These are phyloP conservation scores for Aphelocoma californica DNA, from an alignment of 2,797 vertebrate species.

Conservation along the genomic window DNA sequence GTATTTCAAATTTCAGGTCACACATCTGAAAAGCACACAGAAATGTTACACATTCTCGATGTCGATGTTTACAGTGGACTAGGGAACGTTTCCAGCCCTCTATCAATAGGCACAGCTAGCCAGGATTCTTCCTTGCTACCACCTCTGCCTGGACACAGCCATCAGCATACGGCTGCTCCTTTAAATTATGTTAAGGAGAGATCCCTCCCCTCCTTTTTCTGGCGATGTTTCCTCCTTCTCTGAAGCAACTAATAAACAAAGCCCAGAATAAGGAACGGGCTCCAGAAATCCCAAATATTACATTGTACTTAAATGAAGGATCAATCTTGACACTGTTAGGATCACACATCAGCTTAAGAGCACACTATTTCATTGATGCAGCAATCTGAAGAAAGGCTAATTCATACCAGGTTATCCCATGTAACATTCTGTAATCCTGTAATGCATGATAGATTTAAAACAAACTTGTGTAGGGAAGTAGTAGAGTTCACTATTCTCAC, in stretches of 20 bases:
- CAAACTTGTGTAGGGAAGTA: not conserved
- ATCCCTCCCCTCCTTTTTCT: not conserved
- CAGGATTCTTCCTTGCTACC: not conserved
- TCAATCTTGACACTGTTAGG: not conserved
- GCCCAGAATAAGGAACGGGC: not conserved
- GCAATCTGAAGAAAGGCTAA: not conserved
- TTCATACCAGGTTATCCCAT: not conserved
- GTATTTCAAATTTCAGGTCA: not conserved
- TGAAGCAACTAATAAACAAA: not conserved
- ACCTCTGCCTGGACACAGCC: not conserved
- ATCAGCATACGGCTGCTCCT: not conserved
- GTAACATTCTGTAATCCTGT: not conserved
- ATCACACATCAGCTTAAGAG: not conserved
- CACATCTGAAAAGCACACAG: not conserved
- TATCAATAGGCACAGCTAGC: not conserved
- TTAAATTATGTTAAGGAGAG: not conserved
- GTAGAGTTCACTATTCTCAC: not conserved
- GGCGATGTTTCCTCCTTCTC: not conserved
- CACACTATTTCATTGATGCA: not conserved
- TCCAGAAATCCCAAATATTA: not conserved
- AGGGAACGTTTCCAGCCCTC: not conserved
- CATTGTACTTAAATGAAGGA: not conserved
- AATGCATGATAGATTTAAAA: not conserved
- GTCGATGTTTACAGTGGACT: rapidly evolving
- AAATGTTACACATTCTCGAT: not conserved